Conservation (phyloP, 2,888 invertebrate species). For the Archips crataeganus region DNA sequence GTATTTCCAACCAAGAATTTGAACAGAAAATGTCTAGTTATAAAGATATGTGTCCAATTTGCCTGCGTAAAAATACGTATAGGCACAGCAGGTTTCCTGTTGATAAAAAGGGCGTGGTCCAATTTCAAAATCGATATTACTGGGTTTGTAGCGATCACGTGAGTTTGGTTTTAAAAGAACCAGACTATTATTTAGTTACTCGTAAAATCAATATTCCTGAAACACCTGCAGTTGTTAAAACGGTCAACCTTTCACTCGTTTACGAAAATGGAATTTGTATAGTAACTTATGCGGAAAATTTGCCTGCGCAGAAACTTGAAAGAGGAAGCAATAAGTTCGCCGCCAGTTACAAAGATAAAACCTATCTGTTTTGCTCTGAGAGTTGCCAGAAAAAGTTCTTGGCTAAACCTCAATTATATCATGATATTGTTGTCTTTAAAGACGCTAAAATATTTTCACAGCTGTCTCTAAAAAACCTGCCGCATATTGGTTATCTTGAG, state of each 20-base stretch:
- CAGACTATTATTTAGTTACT: conserved; percentile 66
- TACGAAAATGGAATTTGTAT: conserved; percentile 86
- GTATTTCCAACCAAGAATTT: conserved; percentile 85
- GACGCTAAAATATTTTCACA: conserved; percentile 66
- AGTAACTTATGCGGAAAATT: conserved; percentile 85
- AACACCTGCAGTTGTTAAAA: conserved; percentile 78
- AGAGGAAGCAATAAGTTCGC: conserved; percentile 77
- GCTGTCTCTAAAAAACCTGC: conserved; percentile 78
- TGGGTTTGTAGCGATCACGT: conserved; percentile 87
- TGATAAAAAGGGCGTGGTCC: conserved; percentile 84
- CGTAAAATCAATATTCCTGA: conserved; percentile 71
- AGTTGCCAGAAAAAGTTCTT: conserved; percentile 84
- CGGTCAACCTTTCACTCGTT: conserved; percentile 67
- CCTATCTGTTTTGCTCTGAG: conserved; percentile 85
- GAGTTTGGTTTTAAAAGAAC: conserved; percentile 72
- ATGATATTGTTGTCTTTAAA: conserved; percentile 74
- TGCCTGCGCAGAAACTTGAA: conserved; percentile 75
- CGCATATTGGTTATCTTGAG: conserved; percentile 87
- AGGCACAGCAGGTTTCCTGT: conserved; percentile 76
- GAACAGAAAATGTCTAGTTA: conserved; percentile 76
- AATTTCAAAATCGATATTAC: conserved; percentile 83
- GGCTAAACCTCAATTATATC: conserved; percentile 78
- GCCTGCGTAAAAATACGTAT: conserved; percentile 72
- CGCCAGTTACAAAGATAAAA: conserved; percentile 76
- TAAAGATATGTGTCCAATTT: conserved; percentile 86